Evolutionary conservation across 2,888 invertebrate genomes (phyloP).

Genomic region (Parnassius glacialis): DNA sequence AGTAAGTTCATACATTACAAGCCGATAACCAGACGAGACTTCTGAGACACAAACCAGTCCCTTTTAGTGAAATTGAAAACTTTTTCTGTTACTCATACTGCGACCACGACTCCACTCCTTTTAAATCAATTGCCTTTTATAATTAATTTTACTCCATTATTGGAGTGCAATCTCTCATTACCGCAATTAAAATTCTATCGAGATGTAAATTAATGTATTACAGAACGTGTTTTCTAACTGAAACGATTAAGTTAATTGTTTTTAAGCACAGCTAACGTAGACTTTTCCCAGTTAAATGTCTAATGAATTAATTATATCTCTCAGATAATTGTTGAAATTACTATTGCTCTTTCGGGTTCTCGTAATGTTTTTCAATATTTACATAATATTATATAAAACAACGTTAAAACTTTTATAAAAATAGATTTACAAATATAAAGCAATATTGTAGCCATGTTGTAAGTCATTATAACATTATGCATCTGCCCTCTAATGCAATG

Average conservation of each 20-base stretch:
- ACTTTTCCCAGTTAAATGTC: conserved; percentile 14
- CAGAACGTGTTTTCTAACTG: conserved; percentile 62
- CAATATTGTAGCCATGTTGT: conserved; percentile 37
- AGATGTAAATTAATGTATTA: conserved; percentile 69
- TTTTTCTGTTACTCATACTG: conserved; percentile 80
- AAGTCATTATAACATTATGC: conserved; percentile 68
- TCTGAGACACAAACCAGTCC: conserved; percentile 81
- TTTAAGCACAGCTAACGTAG: conserved; percentile 35
- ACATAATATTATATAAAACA: background rate
- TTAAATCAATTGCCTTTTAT: conserved; percentile 80
- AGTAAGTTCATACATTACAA: conserved; percentile 80
- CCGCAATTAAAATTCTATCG: conserved; percentile 75
- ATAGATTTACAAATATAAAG: conserved; percentile 43
- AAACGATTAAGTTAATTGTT: conserved; percentile 59
- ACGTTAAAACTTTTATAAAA: conserved; percentile 17
- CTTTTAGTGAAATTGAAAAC: conserved; percentile 82
- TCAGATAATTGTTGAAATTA: conserved; percentile 7
- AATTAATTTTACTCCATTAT: conserved; percentile 77
- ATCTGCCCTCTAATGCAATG: conserved; percentile 67
- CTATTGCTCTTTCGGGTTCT: conserved; percentile 2
- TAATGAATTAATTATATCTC: conserved; percentile 15
- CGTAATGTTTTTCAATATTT: background rate
- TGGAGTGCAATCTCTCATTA: conserved; percentile 73
- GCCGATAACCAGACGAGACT: conserved; percentile 81
- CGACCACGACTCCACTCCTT: conserved; percentile 73